Base-by-base conservation (phyloP, 2,113 vertebrate genomes). In the Maccullochella peelii region DNA sequence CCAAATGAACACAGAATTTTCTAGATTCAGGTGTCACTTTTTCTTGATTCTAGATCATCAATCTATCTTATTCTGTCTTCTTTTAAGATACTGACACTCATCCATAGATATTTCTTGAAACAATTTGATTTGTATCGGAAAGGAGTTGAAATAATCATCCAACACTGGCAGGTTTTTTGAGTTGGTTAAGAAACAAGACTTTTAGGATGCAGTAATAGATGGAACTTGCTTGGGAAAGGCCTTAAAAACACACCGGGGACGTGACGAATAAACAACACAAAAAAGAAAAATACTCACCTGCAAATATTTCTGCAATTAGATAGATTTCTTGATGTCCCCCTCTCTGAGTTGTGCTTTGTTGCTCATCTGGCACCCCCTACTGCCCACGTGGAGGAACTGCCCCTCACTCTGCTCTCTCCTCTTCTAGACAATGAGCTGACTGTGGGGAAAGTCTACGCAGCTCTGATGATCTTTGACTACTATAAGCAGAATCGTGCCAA, bases 401-500 rank as follows among this genome's bases (percentile, higher is more conserved):
- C 11, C 50, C 65, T 86, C 21, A 30, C 38, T 42, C 30, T 25
- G 21, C 27, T 63, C 18, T 78, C 10, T 77, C 38, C 61, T 69
- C 59, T 27, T 88, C 2, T 71, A 99, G 98, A 97, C 0, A 97
- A 98, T 14, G 98, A 99, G 93, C 95, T 99, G 95, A 99, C 98
- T 0, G 98, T 99, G 86, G 98, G 98, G 72, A 99, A 99, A 62
- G 98, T 99, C 61, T 99, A 99, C 0, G 98, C 98, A 0, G 98
- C 98, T 0, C 96, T 97, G 33, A 99, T 99, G 98, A 99, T 99
- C 91, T 99, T 98, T 3, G 98, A 99, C 94, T 99, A 97, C 95
- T 99, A 99, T 94, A 99, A 99, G 84, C 97, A 98, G 94, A 99
- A 97, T 62, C 97, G 97, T 69, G 97, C 95, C 92, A 98, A 96